Evolutionary conservation across 2,888 invertebrate genomes (phyloP).

Genomic region (Scaptomyza flava): DNA sequence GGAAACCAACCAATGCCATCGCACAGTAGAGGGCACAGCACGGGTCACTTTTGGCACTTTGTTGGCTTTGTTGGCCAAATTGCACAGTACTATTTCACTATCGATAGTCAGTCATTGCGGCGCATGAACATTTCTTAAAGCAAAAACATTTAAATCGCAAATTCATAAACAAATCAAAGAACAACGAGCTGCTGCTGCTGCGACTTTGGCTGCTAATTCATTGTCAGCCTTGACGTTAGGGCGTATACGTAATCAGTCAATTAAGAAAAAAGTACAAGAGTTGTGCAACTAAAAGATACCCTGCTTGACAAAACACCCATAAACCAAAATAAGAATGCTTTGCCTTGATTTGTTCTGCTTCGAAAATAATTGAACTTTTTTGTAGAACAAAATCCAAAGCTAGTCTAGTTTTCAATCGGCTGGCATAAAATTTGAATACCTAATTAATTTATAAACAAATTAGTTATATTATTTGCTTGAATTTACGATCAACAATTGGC

Average conservation of each 20-base stretch:
- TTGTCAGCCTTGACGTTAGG: slow-evolving; percentile 58
- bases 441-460: not conserved
- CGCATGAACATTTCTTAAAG: slow-evolving; percentile 34
- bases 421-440: slow-evolving; percentile 5
- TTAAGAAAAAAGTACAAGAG: slow-evolving; percentile 3
- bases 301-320: not conserved
- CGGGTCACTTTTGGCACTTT: slow-evolving; percentile 50
- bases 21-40: slow-evolving; percentile 35
- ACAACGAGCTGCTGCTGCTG: slow-evolving; percentile 10
- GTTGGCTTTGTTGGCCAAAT: slow-evolving; percentile 48
- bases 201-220: slow-evolving; percentile 32
- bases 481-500: slow-evolving; percentile 40
- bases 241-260: slow-evolving; percentile 62
- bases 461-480: not conserved
- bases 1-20: slow-evolving; percentile 37
- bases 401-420: not conserved
- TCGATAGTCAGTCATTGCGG: slow-evolving; percentile 2
- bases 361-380: too few relatives aligned
- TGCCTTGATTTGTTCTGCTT: too few relatives aligned
- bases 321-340: too few relatives aligned
- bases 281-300: not conserved
- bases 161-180: slow-evolving; percentile 31
- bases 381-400: too few relatives aligned
- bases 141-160: slow-evolving; percentile 15
- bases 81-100: not conserved